A percentile compares a stretch with the other conserved stretches of the same genome.
These are phyloP conservation scores for Dolichopus griseipennis DNA, from an alignment of 2,888 invertebrate species.

Conservation along the genomic window DNA sequence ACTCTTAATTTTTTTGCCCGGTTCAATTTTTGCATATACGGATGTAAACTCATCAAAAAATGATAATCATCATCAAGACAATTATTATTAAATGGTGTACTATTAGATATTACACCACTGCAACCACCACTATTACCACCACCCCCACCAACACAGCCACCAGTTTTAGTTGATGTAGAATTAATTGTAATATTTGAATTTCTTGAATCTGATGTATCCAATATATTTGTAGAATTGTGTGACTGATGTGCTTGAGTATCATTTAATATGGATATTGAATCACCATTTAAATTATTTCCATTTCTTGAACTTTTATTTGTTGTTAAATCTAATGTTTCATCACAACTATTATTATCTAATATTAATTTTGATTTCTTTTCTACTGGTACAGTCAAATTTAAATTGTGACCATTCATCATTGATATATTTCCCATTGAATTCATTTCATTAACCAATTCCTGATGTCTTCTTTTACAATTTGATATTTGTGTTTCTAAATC, in stretches of 20 bases:
- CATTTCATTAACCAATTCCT: slow-evolving; percentile 41
- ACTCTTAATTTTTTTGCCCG: slow-evolving; percentile 41
- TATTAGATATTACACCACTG: slow-evolving; percentile 21
- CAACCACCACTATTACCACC: slow-evolving; percentile 13
- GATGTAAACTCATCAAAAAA: slow-evolving; percentile 41
- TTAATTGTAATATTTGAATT: no score
- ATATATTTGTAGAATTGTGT: no score
- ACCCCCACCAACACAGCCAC: slow-evolving; percentile 35
- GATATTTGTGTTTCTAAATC: slow-evolving; percentile 9
- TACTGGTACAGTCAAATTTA: neutral
- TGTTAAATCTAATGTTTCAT: slow-evolving; percentile 1
- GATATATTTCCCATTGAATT: slow-evolving; percentile 28
- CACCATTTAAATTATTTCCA: neutral
- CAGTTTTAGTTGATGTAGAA: no score
- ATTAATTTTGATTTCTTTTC: neutral
- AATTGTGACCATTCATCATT: neutral
- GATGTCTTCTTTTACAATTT: slow-evolving; percentile 31
- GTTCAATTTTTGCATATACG: slow-evolving; percentile 41
- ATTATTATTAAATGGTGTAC: slow-evolving; percentile 22
- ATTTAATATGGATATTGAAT: neutral
- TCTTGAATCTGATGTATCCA: neutral
- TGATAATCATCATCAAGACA: slow-evolving; percentile 43
- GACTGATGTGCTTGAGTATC: no score
- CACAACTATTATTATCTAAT: neutral
- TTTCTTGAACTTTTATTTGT: neutral